Conservation (phyloP, 2,113 vertebrate species). For the Rattus rattus region DNA sequence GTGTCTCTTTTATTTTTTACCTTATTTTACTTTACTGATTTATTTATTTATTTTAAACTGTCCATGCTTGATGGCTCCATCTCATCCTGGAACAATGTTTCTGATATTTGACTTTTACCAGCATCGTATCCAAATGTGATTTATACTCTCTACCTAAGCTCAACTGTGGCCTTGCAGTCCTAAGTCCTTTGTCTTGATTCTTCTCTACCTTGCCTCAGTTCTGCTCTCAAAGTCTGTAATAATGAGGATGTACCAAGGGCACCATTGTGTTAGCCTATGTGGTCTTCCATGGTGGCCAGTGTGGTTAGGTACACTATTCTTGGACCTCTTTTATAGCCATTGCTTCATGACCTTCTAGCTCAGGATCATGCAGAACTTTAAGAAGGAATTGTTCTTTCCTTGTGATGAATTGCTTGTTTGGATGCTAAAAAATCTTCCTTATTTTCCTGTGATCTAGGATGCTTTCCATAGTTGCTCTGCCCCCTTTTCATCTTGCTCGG, state of each 20-base stretch:
- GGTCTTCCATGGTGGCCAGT: background rate
- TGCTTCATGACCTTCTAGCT: background rate
- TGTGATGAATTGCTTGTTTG: background rate
- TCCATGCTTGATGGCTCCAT: background rate
- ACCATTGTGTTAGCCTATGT: background rate
- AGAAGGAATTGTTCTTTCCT: constrained; percentile 39
- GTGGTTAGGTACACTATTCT: background rate
- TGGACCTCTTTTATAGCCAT: constrained; percentile 1
- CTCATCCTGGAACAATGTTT: background rate
- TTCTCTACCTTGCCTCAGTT: background rate
- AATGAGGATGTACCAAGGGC: background rate
- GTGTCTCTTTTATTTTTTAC: constrained; percentile 21
- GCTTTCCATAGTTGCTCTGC: constrained; percentile 33
- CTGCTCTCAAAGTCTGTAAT: background rate
- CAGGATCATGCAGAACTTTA: background rate
- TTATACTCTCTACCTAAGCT: background rate
- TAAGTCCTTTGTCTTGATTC: background rate
- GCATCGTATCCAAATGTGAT: background rate
- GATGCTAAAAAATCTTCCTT: constrained; percentile 45
- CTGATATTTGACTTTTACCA: background rate
- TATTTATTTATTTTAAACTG: background rate
- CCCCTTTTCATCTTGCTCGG: constrained; percentile 32
- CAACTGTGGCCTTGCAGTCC: background rate
- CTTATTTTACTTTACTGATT: too few relatives aligned
- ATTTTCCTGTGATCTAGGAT: constrained; percentile 1